These are phyloP conservation scores for Nymphicus hollandicus DNA, from an alignment of 2,113 vertebrate species.

Conservation along the genomic window DNA sequence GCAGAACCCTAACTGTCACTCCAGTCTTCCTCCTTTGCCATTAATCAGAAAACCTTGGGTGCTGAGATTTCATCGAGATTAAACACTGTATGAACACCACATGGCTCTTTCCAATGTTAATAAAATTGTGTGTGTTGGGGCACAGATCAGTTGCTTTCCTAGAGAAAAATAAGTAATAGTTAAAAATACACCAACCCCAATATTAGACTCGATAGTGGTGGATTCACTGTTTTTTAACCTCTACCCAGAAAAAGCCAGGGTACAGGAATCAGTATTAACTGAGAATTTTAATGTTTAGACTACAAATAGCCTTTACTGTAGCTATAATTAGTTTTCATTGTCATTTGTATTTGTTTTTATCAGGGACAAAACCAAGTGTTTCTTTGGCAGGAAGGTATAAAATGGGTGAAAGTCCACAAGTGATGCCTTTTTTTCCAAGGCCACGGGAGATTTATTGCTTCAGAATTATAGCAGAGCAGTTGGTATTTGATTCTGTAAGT, in stretches of 20 bases:
- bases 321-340: background rate
- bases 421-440: background rate
- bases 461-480: background rate
- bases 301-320: background rate
- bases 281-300: background rate
- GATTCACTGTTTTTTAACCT: background rate
- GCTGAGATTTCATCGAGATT: background rate
- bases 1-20: slow-evolving; percentile 55
- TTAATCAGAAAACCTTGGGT: background rate
- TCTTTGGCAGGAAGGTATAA: slow-evolving; percentile 5
- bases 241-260: background rate
- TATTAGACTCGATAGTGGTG: background rate
- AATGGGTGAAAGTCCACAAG: background rate
- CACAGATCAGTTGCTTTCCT: background rate
- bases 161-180: background rate
- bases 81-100: background rate
- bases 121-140: background rate
- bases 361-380: background rate
- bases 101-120: background rate
- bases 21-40: background rate
- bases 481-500: background rate
- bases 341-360: background rate
- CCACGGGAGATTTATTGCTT: background rate
- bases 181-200: background rate
- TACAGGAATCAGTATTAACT: background rate